Base-by-base conservation (phyloP, 2,797 vertebrate species). In the Myoxocephalus aenaeus region DNA sequence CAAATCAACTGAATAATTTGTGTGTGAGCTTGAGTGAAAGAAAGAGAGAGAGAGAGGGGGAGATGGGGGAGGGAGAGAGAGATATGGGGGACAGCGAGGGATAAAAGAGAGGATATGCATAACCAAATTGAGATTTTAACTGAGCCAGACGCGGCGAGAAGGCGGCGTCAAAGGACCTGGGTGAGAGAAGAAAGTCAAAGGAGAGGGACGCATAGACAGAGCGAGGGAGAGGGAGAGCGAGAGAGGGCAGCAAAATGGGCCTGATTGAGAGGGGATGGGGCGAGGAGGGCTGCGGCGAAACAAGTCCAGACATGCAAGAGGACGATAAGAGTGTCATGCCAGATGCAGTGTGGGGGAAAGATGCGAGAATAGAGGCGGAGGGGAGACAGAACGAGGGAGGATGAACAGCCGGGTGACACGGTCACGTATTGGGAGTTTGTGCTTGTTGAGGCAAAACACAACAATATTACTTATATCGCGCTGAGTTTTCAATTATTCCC, bases 41-140 rank as follows among this genome's bases (percentile, higher is more conserved):
- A 61, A 29, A 48, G 71, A 15, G 46, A 56, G 50, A 61, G 38
- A 66, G 63, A 42, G 44, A 69, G 38, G 1, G 38, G 1, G 2
- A 34, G 5, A 8, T 34, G 29, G 17, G 74, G 58, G 54, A 79
- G 58, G 42, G 46, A 46, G 48, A 64, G 46, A 56, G 58, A 59
- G 25, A 27, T 27, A 27, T 27, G 25, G 25, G 25, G 25, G 25
- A 27, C 1, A 27, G 25, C 25, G 25, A 36, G 58, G 57, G 87
- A 91, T 90, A 73, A 90, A 90, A 87, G 87, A 77, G 67, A 75
- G 64, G 84, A 85, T 89, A 89, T 90, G 88, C 89, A 90, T 74
- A 85, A 84, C 70, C 7, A 36, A 87, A 86, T 82, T 85, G 86
- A 88, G 80, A 89, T 89, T 84, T 89, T 83, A 90, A 89, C 86